Evolutionary conservation across 2,888 invertebrate species (phyloP), one percentile per base, ranked within the genome.

Genomic region (Plemyria rubiginata): DNA sequence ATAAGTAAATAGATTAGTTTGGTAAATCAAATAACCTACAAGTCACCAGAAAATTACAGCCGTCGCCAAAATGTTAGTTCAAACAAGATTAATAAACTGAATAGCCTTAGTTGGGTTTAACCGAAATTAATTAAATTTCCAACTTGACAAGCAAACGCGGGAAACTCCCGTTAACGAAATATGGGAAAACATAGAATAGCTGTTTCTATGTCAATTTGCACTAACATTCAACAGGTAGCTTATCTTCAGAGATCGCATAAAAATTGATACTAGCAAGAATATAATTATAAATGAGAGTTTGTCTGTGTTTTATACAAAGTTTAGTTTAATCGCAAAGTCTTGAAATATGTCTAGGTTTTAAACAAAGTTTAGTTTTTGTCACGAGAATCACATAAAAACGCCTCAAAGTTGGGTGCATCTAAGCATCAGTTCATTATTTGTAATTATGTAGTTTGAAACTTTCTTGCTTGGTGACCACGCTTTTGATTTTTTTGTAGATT

Each of bases 71-170:
- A 67, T 63, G 16, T 65, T 54, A 63, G 59, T 65, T 53, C 60
- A 64, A 68, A 65, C 63, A 62, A 60, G 66, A 68, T 66, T 68
- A 75, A 71, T 76, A 76, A 77, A 78, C 68, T 72, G 65, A 70
- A 51, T 75, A 76, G 61, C 68, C 62, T 62, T 68, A 70, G 65
- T 68, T 72, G 70, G 63, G 66, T 43, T 57, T 68, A 66, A 58
- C 66, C 66, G 62, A 65, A 70, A 73, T 77, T 78, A 73, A 78
- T 79, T 78, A 74, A 75, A 76, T 75, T 76, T 73, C 55, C 66
- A 71, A 71, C 66, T 70, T 65, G 60, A 68, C 61, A 65, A 40
- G 66, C 58, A 60, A 62, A 61, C 59, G 59, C 70, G 54, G 55
- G 58, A 66, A n/a, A 71, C 65, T 72, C 62, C 51, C 60, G 70